Conservation (phyloP, 2,797 vertebrate genomes). For the Calcarius lapponicus region DNA sequence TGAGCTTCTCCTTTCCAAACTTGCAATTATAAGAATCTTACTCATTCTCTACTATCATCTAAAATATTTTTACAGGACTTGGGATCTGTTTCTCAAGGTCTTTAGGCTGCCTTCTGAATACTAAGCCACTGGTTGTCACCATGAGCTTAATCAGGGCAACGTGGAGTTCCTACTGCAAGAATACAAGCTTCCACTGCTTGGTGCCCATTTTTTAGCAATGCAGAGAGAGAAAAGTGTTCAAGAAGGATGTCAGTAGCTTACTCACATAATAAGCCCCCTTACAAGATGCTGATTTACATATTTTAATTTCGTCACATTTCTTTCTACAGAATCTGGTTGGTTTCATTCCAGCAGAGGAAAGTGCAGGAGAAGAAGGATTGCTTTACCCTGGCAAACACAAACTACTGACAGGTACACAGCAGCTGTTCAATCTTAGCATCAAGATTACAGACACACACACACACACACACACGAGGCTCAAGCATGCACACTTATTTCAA, state of each 20-base stretch:
- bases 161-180: background rate
- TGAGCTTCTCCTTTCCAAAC: background rate
- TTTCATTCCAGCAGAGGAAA: conserved; percentile 28
- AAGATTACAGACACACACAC: background rate
- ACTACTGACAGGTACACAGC: conserved; percentile 39
- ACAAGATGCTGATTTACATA: background rate
- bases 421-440: conserved; percentile 51
- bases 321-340: background rate
- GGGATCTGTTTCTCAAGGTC: background rate
- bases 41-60: background rate
- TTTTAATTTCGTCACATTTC: background rate
- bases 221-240: background rate
- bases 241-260: background rate
- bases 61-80: background rate
- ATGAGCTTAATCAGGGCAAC: background rate
- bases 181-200: background rate
- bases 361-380: background rate
- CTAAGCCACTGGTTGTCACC: background rate
- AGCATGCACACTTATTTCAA: conserved; percentile 35
- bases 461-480: background rate
- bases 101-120: background rate
- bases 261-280: background rate
- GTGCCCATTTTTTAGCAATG: background rate
- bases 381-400: background rate
- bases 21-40: background rate